Evolutionary conservation across 2,888 invertebrate genomes (phyloP).

Genomic region (Glaucopsyche alexis): DNA sequence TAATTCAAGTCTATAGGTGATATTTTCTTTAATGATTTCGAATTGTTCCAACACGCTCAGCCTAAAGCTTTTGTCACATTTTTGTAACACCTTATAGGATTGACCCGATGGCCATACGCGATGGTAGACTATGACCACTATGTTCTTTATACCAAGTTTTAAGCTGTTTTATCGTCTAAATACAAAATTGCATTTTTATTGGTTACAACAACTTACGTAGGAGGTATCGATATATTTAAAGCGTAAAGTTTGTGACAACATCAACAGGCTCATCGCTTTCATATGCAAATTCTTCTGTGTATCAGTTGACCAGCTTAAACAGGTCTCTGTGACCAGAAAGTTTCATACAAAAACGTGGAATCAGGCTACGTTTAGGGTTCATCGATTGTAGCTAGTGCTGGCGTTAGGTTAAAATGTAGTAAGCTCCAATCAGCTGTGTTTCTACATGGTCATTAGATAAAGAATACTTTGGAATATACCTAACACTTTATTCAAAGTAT

Average conservation of each 20-base stretch:
- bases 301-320: slow-evolving; percentile 31
- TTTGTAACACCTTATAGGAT: too few species aligned
- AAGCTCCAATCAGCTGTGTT: slow-evolving; percentile 8
- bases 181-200: too few species aligned
- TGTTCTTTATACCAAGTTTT: too few species aligned
- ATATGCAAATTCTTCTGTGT: slow-evolving; percentile 40
- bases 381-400: neutral
- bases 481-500: too few species aligned
- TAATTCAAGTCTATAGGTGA: too few species aligned
- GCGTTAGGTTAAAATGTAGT: slow-evolving; percentile 6
- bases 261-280: slow-evolving; percentile 39
- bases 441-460: slow-evolving; percentile 20
- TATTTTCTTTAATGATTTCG: too few species aligned
- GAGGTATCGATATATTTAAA: slow-evolving; percentile 22
- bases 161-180: too few species aligned
- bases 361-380: slow-evolving; percentile 19
- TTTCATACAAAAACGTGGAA: slow-evolving; percentile 28
- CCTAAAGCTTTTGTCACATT: too few species aligned
- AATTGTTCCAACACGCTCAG: too few species aligned
- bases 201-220: too few species aligned
- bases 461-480: slow-evolving; percentile 4
- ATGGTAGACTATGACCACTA: too few species aligned
- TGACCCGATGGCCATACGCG: too few species aligned
- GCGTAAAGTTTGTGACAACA: slow-evolving; percentile 24
- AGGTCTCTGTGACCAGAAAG: slow-evolving; percentile 22